Evolutionary conservation across 1,140 invertebrate genomes (phyloP), one percentile per base, ranked within the genome.

Genomic region (Lineus longissimus): DNA sequence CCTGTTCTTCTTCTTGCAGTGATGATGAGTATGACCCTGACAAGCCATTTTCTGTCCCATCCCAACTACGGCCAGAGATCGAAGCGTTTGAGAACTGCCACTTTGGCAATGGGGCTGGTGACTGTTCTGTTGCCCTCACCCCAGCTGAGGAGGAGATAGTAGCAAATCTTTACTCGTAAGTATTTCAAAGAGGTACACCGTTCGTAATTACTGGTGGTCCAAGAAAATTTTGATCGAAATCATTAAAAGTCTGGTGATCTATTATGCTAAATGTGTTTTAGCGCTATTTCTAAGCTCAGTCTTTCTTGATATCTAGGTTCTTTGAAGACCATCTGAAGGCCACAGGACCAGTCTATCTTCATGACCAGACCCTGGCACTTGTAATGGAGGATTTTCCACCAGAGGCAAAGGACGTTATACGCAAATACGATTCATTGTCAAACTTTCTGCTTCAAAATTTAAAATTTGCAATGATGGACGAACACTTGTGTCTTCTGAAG

Each of bases 391-490:
- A 71, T 31, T 70, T 76, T 30, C 74, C 74, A 0, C 27, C 33
- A 0, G 74, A 76, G 60, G 73, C 73, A 13, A 62, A 61, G 13
- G 65, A 67, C 0, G 62, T 69, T 15, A 73, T 76, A 19, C 56
- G 68, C n/a, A 59, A 65, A 54, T 64, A 51, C 31, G 71, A 71
- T 25, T 71, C 71, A 40, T 59, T 72, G 0, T 47, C 61, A n/a
- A 59, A 67, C 25, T 74, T 73, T 62, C 62, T 76, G 2, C 45
- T 63, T 40, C 70, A 71, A 33, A 70, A 68, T 22, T 59, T 66
- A 11, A 70, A 73, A 51, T 73, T 76, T 68, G 73, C 68, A 43
- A 69, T 76, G 45, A 71, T 71, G 25, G 70, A 70, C 41, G 68
- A 70, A 31, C 58, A 69, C 41, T 65, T 75, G 58, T 74, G 70